phyloP scores from a whole-genome alignment of 2,113 vertebrate genomes.

The Gopherus flavomarginatus region DNA sequence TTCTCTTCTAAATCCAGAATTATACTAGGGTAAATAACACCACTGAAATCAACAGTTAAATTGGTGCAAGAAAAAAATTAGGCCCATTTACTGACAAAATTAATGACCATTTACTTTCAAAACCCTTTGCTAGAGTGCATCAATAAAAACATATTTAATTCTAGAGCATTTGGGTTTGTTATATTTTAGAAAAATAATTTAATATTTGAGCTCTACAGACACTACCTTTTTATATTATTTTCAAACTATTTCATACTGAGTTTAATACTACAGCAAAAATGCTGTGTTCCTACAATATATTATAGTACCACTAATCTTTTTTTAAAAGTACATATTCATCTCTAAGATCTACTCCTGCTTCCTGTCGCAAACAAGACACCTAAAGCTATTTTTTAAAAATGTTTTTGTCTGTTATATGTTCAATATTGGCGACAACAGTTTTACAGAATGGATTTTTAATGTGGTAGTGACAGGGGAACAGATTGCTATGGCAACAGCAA shows the following conservation, averaged over 20 bases:
- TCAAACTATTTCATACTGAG: conserved; percentile 35
- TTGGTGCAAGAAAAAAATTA: not conserved
- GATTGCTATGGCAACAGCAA: conserved; percentile 88
- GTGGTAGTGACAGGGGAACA: conserved; percentile 75
- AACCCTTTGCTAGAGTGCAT: not conserved
- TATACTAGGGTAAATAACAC: not conserved
- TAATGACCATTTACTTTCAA: conserved; percentile 11
- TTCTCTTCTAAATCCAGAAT: not conserved
- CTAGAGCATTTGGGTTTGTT: not conserved
- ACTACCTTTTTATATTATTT: conserved; percentile 38
- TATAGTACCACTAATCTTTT: conserved; percentile 8
- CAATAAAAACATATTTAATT: conserved; percentile 35
- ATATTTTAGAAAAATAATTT: conserved; percentile 26
- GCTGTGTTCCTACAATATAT: not conserved
- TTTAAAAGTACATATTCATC: conserved; percentile 25
- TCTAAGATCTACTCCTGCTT: conserved; percentile 45
- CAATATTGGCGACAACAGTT: conserved; percentile 70
- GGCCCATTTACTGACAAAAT: not conserved
- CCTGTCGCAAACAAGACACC: conserved; percentile 36
- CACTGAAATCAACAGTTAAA: not conserved
- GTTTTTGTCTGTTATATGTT: conserved; percentile 71
- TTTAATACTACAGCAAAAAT: conserved; percentile 30
- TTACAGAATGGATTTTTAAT: conserved; percentile 81
- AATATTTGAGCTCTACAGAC: conserved; percentile 39
- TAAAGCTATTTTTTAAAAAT: conserved; percentile 61